A percentile compares a stretch with the other conserved stretches of the same genome.
Conservation (phyloP, 2,113 vertebrate genomes). For the Oreochromis spilurus region DNA sequence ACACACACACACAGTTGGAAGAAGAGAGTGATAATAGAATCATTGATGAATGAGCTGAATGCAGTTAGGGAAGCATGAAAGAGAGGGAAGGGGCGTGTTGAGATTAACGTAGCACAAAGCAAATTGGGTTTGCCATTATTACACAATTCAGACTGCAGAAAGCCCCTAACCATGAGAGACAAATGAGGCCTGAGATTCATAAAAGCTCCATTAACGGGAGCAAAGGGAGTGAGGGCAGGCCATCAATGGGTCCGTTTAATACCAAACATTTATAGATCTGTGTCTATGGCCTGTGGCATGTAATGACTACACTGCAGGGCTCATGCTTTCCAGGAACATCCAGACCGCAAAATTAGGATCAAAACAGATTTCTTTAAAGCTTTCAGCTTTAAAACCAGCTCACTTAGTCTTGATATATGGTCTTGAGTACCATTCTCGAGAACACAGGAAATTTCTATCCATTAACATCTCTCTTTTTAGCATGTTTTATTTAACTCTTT, state of each 20-base stretch:
- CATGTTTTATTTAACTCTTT: neutral
- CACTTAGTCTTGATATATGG: neutral
- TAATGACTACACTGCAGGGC: conserved; percentile 36
- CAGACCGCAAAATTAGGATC: conserved; percentile 38
- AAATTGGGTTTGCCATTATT: conserved; percentile 74
- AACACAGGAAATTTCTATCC: neutral
- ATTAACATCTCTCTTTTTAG: neutral
- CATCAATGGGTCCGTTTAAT: conserved; percentile 62
- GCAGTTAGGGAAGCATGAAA: conserved; percentile 66
- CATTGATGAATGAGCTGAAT: conserved; percentile 68
- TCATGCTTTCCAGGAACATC: conserved; percentile 35
- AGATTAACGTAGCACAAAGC: conserved; percentile 73
- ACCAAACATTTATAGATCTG: conserved; percentile 64
- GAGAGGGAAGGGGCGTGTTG: conserved; percentile 61
- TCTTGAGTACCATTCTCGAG: neutral
- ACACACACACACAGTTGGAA: neutral
- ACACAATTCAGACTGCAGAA: conserved; percentile 68
- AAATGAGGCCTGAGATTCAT: conserved; percentile 73
- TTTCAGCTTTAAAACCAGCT: neutral
- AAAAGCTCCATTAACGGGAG: conserved; percentile 70
- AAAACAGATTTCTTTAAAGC: conserved; percentile 18
- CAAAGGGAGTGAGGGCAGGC: conserved; percentile 57
- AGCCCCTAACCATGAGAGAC: conserved; percentile 71
- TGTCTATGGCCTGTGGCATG: conserved; percentile 50
- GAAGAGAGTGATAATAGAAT: conserved; percentile 67